phyloP scores from a whole-genome alignment of 2,888 invertebrate species.

The Leptinotarsa juncta region DNA sequence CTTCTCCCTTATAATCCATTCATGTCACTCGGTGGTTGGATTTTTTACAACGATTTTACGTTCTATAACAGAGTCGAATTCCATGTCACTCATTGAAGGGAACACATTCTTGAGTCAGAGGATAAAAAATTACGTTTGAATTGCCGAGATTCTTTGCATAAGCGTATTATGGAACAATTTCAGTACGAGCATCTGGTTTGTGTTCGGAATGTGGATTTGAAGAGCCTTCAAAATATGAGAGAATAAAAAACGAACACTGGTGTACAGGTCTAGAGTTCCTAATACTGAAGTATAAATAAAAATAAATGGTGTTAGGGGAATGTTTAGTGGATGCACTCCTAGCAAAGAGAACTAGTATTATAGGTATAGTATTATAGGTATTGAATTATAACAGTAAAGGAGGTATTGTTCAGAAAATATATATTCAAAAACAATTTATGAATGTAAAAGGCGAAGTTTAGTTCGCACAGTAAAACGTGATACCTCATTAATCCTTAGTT shows the following conservation, averaged over 20 bases:
- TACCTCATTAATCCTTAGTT: too few relatives aligned
- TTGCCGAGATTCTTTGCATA: slow-evolving; percentile 28
- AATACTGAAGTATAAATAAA: neutral
- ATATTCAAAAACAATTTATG: too few relatives aligned
- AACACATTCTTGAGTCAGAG: slow-evolving; percentile 1
- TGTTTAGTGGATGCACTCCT: neutral
- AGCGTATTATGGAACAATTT: slow-evolving; percentile 37
- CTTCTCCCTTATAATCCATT: slow-evolving; percentile 1
- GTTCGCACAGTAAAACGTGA: too few relatives aligned
- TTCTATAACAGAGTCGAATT: slow-evolving; percentile 16
- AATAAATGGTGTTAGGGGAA: neutral
- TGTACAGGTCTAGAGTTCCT: neutral
- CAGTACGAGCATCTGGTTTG: slow-evolving; percentile 32
- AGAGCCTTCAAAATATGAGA: neutral
- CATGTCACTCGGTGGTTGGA: neutral
- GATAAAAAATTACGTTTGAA: slow-evolving; percentile 30
- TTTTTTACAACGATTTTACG: slow-evolving; percentile 10
- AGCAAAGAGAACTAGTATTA: neutral
- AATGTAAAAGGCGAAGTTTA: too few relatives aligned
- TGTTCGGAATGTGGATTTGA: slow-evolving; percentile 29
- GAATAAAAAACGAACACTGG: neutral
- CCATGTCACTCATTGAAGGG: slow-evolving; percentile 10
- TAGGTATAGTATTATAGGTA: too few relatives aligned
- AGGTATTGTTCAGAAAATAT: too few relatives aligned
- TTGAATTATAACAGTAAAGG: too few relatives aligned